phyloP scores from a whole-genome alignment of 2,113 vertebrate species.

The Astatoreochromis straeleni region DNA sequence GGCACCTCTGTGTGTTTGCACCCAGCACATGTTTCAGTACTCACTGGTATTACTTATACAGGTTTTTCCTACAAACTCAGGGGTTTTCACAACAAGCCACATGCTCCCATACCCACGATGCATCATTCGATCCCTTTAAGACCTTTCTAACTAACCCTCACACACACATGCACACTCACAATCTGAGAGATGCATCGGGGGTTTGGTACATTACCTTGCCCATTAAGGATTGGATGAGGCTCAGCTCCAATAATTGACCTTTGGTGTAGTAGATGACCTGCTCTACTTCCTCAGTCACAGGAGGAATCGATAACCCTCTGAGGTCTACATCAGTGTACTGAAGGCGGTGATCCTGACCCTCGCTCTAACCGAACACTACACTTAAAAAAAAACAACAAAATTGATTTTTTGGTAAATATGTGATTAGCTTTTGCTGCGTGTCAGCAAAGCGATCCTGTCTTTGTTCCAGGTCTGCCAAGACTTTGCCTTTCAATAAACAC shows the following conservation, averaged over 20 bases:
- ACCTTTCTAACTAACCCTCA: background rate
- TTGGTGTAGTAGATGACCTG: background rate
- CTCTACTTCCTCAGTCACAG: background rate
- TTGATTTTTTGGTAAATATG: background rate
- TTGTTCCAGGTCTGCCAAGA: background rate
- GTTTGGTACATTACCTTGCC: background rate
- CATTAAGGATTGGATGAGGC: background rate
- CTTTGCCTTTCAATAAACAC: background rate
- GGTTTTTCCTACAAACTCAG: background rate
- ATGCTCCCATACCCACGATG: background rate
- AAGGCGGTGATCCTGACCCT: background rate
- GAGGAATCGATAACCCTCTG: background rate
- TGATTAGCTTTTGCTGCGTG: background rate
- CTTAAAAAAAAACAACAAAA: fast-evolving
- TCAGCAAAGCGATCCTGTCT: background rate
- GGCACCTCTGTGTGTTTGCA: background rate
- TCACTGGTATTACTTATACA: background rate
- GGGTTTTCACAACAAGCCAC: background rate
- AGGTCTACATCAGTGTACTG: background rate
- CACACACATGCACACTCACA: background rate
- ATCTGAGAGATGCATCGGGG: background rate
- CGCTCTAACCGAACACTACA: background rate
- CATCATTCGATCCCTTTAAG: background rate
- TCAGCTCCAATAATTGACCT: background rate
- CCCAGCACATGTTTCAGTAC: background rate